Conservation (phyloP, 2,113 vertebrate species). For the Tachysurus vachellii region DNA sequence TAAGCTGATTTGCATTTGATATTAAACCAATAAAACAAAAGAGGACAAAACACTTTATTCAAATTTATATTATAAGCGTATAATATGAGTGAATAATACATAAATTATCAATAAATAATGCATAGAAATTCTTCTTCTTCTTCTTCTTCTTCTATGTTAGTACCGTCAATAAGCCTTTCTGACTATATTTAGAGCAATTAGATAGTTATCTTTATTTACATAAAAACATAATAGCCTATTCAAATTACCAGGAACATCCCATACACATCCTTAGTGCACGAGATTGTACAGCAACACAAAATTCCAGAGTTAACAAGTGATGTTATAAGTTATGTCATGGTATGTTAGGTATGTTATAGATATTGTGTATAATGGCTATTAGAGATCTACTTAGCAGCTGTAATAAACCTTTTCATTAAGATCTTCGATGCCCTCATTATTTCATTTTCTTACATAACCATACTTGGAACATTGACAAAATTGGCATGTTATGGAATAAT, state of each 20-base stretch:
- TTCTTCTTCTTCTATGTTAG: background rate
- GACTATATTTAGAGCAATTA: background rate
- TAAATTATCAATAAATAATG: background rate
- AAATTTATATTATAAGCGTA: background rate
- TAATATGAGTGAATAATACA: background rate
- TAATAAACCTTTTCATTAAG: too few species aligned
- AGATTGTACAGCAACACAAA: background rate
- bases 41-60: background rate
- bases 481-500: background rate
- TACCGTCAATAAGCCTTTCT: background rate
- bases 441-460: background rate
- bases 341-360: background rate
- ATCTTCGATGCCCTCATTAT: background rate
- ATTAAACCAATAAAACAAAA: background rate
- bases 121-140: background rate
- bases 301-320: background rate
- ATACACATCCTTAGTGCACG: background rate
- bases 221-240: background rate
- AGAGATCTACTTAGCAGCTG: too few species aligned
- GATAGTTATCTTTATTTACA: background rate
- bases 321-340: background rate
- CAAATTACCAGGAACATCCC: background rate
- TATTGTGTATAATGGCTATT: background rate
- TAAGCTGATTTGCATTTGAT: background rate
- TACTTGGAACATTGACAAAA: background rate